phyloP scores from a whole-genome alignment of 1,140 invertebrate genomes.

The Sarcophaga peregrina region DNA sequence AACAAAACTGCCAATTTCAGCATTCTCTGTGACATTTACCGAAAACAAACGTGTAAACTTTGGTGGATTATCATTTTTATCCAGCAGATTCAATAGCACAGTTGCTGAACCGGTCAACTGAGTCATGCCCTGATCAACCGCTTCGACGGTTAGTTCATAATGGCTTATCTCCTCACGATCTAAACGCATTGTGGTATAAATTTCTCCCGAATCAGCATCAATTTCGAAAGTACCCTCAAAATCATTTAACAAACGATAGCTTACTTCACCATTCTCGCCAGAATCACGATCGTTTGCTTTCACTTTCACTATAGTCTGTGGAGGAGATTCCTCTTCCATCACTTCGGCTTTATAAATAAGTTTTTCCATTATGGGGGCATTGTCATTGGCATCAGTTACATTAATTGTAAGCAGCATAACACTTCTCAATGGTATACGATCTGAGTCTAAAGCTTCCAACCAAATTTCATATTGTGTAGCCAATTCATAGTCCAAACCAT shows the following conservation, averaged over 20 bases:
- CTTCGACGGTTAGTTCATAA: constrained; percentile 88
- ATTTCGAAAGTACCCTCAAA: constrained; percentile 84
- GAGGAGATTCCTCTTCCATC: constrained; percentile 89
- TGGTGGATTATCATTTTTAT: constrained; percentile 96
- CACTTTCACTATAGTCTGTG: constrained; percentile 80
- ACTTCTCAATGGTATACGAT: constrained; percentile 81
- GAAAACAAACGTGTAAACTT: constrained; percentile 92
- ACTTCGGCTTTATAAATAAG: constrained; percentile 86
- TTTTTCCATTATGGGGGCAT: constrained; percentile 84
- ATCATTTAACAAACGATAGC: constrained; percentile 81
- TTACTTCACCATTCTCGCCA: constrained; percentile 85
- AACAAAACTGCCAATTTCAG: constrained; percentile 91
- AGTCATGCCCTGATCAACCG: constrained; percentile 86
- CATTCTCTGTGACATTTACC: constrained; percentile 95
- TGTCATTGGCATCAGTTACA: constrained; percentile 93
- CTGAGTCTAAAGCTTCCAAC: constrained; percentile 90
- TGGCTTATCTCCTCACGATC: constrained; percentile 88
- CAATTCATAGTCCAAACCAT: constrained; percentile 89
- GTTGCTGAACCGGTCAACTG: constrained; percentile 85
- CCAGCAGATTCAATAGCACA: constrained; percentile 84
- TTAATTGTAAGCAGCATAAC: constrained; percentile 83
- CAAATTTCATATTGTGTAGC: constrained; percentile 87
- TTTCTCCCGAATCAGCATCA: constrained; percentile 82
- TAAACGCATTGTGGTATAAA: constrained; percentile 84
- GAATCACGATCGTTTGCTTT: constrained; percentile 88